Conservation (phyloP, 2,888 invertebrate species). For the Myopa tessellatipennis region DNA sequence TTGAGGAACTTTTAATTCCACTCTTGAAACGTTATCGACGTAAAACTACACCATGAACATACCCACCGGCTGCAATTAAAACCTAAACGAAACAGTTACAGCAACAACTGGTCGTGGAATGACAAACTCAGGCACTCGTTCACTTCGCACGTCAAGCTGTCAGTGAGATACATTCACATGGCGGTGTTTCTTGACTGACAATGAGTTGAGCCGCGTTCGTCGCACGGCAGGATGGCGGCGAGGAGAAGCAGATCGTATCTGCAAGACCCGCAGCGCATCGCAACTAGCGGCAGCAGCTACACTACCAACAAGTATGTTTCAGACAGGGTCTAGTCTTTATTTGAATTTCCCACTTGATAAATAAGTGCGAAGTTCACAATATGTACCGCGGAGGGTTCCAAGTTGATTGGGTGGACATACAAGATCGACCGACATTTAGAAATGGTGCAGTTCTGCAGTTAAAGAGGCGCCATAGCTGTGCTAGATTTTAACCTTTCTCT, state of each 20-base stretch:
- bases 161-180: background rate
- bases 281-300: conserved; percentile 5
- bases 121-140: background rate
- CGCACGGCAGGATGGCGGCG: background rate
- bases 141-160: background rate
- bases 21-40: conserved; percentile 1
- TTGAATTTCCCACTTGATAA: background rate
- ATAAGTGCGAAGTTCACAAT: no score
- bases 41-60: background rate
- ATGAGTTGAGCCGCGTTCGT: background rate
- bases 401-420: no score
- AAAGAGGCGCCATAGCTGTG: no score
- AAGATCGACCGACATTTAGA: no score
- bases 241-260: background rate
- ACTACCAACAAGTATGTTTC: background rate
- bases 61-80: conserved; percentile 19
- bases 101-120: background rate
- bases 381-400: no score
- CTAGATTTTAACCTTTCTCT: no score
- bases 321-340: background rate
- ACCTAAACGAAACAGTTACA: background rate
- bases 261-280: conserved; percentile 22
- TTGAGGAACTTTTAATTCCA: background rate
- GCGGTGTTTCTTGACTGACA: conserved; percentile 28
- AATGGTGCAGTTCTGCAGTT: no score